Evolutionary conservation across 2,113 vertebrate species (phyloP).

Genomic region (Nannospalax galili): DNA sequence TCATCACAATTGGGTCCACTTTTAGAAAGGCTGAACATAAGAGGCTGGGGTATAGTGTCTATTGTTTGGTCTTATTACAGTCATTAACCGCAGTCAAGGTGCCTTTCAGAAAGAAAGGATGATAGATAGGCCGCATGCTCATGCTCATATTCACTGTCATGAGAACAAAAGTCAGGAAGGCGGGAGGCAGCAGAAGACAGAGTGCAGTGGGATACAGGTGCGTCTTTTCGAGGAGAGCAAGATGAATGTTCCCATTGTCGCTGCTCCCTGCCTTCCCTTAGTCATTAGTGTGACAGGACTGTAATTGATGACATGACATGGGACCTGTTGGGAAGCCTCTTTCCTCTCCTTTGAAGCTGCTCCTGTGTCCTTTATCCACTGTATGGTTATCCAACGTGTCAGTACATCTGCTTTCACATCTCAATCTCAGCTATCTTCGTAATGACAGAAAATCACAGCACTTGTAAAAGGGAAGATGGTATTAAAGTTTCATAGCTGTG

Average conservation of each 20-base stretch:
- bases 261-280: slow-evolving; percentile 79
- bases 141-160: slow-evolving; percentile 78
- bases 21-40: slow-evolving; percentile 65
- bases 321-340: slow-evolving; percentile 83
- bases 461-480: slow-evolving; percentile 72
- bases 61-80: slow-evolving; percentile 76
- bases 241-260: slow-evolving; percentile 87
- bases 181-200: slow-evolving; percentile 80
- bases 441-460: slow-evolving; percentile 80
- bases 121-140: slow-evolving; percentile 82
- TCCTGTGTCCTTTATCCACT: slow-evolving; percentile 80
- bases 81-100: slow-evolving; percentile 86
- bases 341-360: slow-evolving; percentile 79
- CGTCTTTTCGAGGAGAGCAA: slow-evolving; percentile 81
- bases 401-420: slow-evolving; percentile 72
- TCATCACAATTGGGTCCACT: background rate
- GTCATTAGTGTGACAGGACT: slow-evolving; percentile 87
- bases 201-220: slow-evolving; percentile 84
- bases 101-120: slow-evolving; percentile 88
- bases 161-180: slow-evolving; percentile 76
- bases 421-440: slow-evolving; percentile 65
- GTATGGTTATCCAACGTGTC: slow-evolving; percentile 70
- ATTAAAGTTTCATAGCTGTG: slow-evolving; percentile 78
- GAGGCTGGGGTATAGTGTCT: slow-evolving; percentile 28
- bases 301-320: slow-evolving; percentile 87